These are phyloP conservation scores for Machimus rusticus DNA, from an alignment of 2,888 invertebrate genomes.

Conservation along the genomic window DNA sequence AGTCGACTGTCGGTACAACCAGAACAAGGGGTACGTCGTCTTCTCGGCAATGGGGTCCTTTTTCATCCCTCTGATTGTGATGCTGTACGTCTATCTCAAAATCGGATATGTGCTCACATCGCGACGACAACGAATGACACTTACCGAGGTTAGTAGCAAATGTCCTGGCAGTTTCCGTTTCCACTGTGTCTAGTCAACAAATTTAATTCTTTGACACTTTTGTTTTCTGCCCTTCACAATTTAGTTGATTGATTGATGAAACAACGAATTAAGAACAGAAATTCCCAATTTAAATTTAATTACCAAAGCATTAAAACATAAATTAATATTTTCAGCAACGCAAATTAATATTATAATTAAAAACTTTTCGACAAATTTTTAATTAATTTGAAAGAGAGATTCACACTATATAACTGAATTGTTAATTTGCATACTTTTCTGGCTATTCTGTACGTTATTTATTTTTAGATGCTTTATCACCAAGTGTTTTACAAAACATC, in stretches of 20 bases:
- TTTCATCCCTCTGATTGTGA: conserved; percentile 92
- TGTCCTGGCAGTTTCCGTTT: neutral
- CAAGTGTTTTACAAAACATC: no score
- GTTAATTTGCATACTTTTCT: no score
- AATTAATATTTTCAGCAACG: no score
- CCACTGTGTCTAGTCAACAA: neutral
- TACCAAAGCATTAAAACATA: no score
- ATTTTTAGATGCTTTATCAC: no score
- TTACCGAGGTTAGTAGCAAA: conserved; percentile 64
- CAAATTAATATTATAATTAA: no score
- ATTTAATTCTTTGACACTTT: neutral
- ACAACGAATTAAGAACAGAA: neutral
- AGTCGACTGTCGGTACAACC: conserved; percentile 84
- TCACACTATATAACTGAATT: no score
- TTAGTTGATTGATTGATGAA: neutral
- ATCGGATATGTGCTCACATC: conserved; percentile 86
- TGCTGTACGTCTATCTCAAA: conserved; percentile 93
- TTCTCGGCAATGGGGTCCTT: conserved; percentile 96
- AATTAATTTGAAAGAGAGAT: no score
- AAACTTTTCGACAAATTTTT: no score
- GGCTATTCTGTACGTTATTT: no score
- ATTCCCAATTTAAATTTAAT: neutral
- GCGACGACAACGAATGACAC: conserved; percentile 75
- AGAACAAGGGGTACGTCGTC: conserved; percentile 92
- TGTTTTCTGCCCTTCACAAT: neutral